Percentiles rank a stretch among this genome's conserved stretches.
phyloP scores from a whole-genome alignment of 2,113 vertebrate species.

The Clarias magur region DNA sequence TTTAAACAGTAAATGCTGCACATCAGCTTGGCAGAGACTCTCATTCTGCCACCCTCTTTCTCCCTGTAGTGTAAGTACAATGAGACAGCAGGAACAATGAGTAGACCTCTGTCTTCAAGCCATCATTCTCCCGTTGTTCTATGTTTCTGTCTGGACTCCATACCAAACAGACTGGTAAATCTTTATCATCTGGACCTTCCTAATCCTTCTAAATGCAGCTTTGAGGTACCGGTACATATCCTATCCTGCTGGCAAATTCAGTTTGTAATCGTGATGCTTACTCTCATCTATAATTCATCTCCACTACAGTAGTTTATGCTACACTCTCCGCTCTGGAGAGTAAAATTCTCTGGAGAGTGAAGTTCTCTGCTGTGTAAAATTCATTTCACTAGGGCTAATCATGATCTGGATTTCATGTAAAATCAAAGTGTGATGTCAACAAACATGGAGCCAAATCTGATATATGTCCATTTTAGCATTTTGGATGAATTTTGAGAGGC shows the following conservation, averaged over 20 bases:
- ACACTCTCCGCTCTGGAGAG: neutral
- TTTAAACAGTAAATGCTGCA: neutral
- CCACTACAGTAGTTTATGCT: neutral
- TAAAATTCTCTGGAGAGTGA: too few relatives aligned
- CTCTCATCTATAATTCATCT: slow-evolving; percentile 58
- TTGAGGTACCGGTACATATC: slow-evolving; percentile 9
- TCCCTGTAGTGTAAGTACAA: neutral
- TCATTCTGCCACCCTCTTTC: neutral
- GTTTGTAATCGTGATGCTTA: slow-evolving; percentile 59
- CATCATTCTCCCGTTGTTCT: neutral
- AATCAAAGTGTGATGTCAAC: neutral
- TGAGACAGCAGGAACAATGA: neutral
- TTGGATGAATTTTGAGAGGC: neutral
- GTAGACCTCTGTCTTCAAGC: neutral
- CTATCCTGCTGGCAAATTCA: slow-evolving; percentile 38
- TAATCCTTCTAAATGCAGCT: neutral
- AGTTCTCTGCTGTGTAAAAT: neutral
- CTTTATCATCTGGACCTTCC: slow-evolving; percentile 28
- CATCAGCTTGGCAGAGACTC: neutral
- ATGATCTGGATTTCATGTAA: neutral
- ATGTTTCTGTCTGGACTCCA: neutral
- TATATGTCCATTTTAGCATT: neutral
- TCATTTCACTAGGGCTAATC: neutral
- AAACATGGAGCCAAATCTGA: neutral
- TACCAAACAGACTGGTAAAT: slow-evolving; percentile 17